Evolutionary conservation across 2,797 vertebrate genomes (phyloP).

Genomic region (Semaprochilodus insignis): DNA sequence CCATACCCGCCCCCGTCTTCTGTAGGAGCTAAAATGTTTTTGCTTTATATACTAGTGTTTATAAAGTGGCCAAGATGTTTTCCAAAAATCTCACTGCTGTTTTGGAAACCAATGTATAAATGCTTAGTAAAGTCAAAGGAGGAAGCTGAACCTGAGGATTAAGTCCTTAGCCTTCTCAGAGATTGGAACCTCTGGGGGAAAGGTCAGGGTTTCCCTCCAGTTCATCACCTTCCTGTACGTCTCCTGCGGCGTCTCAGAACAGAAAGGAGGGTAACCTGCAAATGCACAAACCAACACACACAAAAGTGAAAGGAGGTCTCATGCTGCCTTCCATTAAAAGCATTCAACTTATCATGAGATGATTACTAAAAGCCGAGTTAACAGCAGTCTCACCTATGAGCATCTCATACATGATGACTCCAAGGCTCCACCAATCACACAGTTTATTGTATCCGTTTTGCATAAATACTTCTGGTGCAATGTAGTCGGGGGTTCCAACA

Average conservation of each 20-base stretch:
- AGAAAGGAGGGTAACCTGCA: conserved; percentile 97
- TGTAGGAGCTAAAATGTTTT: too few species aligned
- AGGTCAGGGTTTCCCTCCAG: conserved; percentile 95
- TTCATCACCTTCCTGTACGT: conserved; percentile 99
- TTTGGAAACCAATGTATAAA: too few species aligned
- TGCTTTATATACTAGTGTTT: too few species aligned
- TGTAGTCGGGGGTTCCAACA: conserved; percentile 91
- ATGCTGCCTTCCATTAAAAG: neutral
- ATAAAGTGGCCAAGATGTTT: too few species aligned
- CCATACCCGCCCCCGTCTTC: too few species aligned
- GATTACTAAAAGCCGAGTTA: too few species aligned
- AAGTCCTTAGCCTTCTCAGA: conserved; percentile 99
- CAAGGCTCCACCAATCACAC: conserved; percentile 92
- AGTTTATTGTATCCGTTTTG: conserved; percentile 93
- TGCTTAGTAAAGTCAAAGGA: neutral
- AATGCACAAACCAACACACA: conserved; percentile 11
- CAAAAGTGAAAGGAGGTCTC: neutral
- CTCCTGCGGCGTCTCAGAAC: conserved; percentile 98
- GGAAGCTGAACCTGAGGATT: conserved; percentile 86
- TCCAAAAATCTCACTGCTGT: too few species aligned
- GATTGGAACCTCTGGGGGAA: conserved; percentile 97
- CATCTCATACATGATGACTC: conserved; percentile 95
- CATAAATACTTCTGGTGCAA: conserved; percentile 91
- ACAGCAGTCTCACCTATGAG: conserved; percentile 82
- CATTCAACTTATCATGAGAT: too few species aligned